Evolutionary conservation across 2,113 vertebrate genomes (phyloP).

Genomic region (Gavialis gangeticus): DNA sequence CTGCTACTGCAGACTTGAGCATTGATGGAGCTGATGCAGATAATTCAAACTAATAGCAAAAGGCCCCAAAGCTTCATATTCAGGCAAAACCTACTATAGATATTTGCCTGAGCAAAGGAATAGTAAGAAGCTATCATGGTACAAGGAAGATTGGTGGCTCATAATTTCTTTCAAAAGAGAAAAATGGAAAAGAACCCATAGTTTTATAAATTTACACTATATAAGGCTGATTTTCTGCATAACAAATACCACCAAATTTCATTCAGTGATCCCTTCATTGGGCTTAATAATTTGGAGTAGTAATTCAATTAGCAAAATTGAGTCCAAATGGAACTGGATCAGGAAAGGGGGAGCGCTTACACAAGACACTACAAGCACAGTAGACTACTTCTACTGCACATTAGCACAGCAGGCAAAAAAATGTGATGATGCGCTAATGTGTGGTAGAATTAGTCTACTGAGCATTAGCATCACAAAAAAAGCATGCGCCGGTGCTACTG

Average conservation of each 20-base stretch:
- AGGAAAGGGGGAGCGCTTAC: neutral
- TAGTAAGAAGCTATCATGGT: neutral
- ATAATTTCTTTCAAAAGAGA: neutral
- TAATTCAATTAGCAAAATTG: neutral
- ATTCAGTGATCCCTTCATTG: neutral
- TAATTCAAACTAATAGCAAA: neutral
- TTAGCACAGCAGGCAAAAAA: no score
- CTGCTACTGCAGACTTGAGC: neutral
- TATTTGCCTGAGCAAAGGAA: neutral
- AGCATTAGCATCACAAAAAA: no score
- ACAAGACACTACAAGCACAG: no score
- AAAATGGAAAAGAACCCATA: neutral
- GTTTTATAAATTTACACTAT: neutral
- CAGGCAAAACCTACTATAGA: neutral
- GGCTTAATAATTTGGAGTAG: neutral
- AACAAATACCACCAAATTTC: neutral
- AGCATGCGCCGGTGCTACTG: no score
- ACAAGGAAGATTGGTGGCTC: neutral
- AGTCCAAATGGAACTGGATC: neutral
- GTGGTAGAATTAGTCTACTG: no score
- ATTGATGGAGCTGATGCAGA: neutral
- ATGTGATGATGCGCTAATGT: no score
- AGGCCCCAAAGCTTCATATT: neutral
- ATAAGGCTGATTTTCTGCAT: neutral
- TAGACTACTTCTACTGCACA: no score